Evolutionary conservation across 2,797 vertebrate species (phyloP), one percentile per base, ranked within the genome.

Genomic region (Gila robusta): DNA sequence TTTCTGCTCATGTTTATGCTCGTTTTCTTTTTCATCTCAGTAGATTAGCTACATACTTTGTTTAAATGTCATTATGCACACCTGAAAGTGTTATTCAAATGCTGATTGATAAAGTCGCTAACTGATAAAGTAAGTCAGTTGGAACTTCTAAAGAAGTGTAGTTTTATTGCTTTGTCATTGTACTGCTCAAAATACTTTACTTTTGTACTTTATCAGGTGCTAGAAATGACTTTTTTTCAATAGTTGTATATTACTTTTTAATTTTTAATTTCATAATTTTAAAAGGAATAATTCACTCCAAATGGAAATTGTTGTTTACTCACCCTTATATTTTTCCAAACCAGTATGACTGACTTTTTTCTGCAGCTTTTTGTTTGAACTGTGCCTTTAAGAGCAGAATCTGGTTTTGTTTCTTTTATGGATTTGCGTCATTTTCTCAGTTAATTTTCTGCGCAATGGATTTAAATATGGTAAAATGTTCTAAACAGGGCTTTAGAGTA

Each of bases 61-160:
- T 82, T 56, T 37, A 56, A 19, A 70, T 70, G 19, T 21, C 11
- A 35, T 37, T 14, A 39, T 70, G 41, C 72, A 26, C 23, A 49
- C 32, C 17, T 70, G 47, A 72, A 41, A 49, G 69, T 59, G 52
- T 82, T 82, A 73, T 82, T 71, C 67, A 72, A 82, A 84, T 84
- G 21, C 37, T 4, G 11, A 70, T 28, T 84, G 70, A 83, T 81
- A 66, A 54, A 52, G 21, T 49, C 47, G 10, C 1, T 44, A 44
- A 44, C 41, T 44, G 41, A 44, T 44, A 44, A 3, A 44, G 0
- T 3, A 28, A n/a, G 44, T 21, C 21, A 67, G 39, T 84, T 67
- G 8, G 44, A 69, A 49, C 41, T 84, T 77, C 39, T 81, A 17
- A n/a, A 47, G 26, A 32, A 54, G 14, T 70, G 52, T 21, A 70